These are phyloP conservation scores for Poeciliopsis retropinna DNA, from an alignment of 2,113 vertebrate genomes.

Conservation along the genomic window DNA sequence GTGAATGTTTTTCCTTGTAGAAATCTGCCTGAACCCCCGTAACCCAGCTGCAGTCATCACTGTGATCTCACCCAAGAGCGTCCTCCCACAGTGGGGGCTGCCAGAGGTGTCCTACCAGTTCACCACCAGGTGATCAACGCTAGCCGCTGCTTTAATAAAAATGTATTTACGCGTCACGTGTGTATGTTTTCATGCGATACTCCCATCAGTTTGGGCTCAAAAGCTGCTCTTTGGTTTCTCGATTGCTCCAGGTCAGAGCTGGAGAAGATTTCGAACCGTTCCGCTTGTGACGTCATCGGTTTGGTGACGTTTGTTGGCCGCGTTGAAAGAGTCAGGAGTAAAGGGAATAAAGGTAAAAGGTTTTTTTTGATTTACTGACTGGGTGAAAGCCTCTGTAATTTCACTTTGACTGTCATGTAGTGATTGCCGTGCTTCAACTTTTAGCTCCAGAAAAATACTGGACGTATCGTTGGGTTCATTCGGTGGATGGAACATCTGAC, in stretches of 20 bases:
- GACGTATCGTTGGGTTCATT: slow-evolving; percentile 91
- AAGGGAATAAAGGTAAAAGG: slow-evolving; percentile 75
- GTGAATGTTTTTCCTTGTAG: slow-evolving; percentile 66
- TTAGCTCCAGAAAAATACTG: slow-evolving; percentile 89
- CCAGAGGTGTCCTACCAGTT: slow-evolving; percentile 87
- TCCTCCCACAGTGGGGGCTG: slow-evolving; percentile 87
- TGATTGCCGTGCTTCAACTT: background rate
- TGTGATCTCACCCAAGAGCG: slow-evolving; percentile 84
- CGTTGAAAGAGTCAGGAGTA: slow-evolving; percentile 85
- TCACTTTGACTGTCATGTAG: too few relatives aligned
- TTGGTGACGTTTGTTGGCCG: slow-evolving; percentile 91
- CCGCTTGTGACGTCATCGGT: slow-evolving; percentile 88
- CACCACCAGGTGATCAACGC: slow-evolving; percentile 80
- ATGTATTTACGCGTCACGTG: too few relatives aligned
- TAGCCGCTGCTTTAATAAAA: too few relatives aligned
- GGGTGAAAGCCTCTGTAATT: too few relatives aligned
- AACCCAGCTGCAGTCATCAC: slow-evolving; percentile 84
- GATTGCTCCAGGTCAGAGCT: slow-evolving; percentile 83
- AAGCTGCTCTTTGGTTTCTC: background rate
- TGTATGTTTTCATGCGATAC: too few relatives aligned
- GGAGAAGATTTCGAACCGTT: slow-evolving; percentile 76
- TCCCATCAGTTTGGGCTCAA: background rate
- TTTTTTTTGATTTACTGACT: background rate
- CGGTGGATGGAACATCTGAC: slow-evolving; percentile 86
- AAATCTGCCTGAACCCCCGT: slow-evolving; percentile 87